These are phyloP conservation scores for Agrotis clavis DNA, from an alignment of 2,888 invertebrate genomes.

Conservation along the genomic window DNA sequence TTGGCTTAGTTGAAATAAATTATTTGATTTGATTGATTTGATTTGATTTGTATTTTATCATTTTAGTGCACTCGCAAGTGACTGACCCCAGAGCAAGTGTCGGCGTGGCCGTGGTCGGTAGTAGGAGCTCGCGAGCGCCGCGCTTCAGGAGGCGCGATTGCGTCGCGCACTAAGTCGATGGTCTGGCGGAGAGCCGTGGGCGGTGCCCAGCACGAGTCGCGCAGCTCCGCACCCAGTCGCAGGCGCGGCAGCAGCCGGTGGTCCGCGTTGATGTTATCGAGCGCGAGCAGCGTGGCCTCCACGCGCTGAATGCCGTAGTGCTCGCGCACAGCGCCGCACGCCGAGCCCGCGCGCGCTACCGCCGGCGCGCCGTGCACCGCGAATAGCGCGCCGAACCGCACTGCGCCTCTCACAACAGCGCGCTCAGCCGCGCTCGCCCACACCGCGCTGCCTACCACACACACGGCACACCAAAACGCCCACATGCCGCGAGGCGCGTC, in stretches of 20 bases:
- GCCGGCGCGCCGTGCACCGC: constrained; percentile 90
- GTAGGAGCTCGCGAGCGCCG: constrained; percentile 7
- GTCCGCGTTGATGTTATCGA: constrained; percentile 92
- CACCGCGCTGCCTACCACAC: constrained; percentile 64
- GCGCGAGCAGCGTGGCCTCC: constrained; percentile 91
- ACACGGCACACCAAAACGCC: not conserved
- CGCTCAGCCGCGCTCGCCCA: constrained; percentile 65
- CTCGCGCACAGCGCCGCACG: constrained; percentile 91
- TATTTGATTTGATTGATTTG: too few relatives aligned
- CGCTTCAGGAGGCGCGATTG: constrained; percentile 84
- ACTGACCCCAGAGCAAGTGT: constrained; percentile 30
- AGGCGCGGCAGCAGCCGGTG: constrained; percentile 89
- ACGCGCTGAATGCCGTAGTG: constrained; percentile 94
- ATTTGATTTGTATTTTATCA: too few relatives aligned
- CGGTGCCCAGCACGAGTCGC: constrained; percentile 96
- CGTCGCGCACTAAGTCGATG: constrained; percentile 94
- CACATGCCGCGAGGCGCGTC: constrained; percentile 10
- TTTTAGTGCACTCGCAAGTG: not conserved
- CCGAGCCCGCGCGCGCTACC: constrained; percentile 67
- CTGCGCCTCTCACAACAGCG: constrained; percentile 83
- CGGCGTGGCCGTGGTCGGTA: not conserved
- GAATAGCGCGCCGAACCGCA: constrained; percentile 91
- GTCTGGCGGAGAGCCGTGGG: constrained; percentile 95
- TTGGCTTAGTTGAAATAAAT: too few relatives aligned
- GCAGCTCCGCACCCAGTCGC: constrained; percentile 93